Percentiles rank a stretch among this genome's conserved stretches.
phyloP scores from a whole-genome alignment of 2,888 invertebrate species.

The Sesia bembeciformis region DNA sequence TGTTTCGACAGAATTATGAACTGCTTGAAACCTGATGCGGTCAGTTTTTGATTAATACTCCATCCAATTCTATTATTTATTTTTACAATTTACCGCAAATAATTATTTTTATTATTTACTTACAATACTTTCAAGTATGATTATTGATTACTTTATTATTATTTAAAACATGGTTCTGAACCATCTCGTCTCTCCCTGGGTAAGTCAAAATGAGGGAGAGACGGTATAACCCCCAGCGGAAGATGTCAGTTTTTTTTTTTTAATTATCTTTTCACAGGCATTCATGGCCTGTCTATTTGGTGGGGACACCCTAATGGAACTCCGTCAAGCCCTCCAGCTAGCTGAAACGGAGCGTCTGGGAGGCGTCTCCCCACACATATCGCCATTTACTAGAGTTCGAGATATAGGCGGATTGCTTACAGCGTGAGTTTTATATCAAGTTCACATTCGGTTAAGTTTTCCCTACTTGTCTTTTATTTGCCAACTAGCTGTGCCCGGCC shows the following conservation, averaged over 20 bases:
- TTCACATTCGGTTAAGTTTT: not conserved
- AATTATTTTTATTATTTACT: not conserved
- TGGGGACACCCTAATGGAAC: constrained; percentile 94
- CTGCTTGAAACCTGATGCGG: constrained; percentile 91
- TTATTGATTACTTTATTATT: too few species aligned
- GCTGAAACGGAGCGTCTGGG: constrained; percentile 94
- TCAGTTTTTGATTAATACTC: constrained; percentile 24
- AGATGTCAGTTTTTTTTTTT: too few species aligned
- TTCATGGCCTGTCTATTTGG: constrained; percentile 96
- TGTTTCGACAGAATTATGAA: constrained; percentile 80
- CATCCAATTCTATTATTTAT: too few species aligned
- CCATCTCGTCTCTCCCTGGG: too few species aligned
- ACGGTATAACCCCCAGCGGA: too few species aligned
- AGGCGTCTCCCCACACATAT: constrained; percentile 91
- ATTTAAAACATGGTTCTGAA: too few species aligned
- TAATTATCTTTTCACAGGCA: constrained; percentile 44
- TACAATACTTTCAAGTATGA: not conserved
- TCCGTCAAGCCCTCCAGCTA: constrained; percentile 91
- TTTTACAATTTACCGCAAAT: too few species aligned
- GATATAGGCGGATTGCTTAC: constrained; percentile 92
- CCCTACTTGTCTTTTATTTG: too few species aligned
- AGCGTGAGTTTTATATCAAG: constrained; percentile 41
- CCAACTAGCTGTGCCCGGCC: too few species aligned
- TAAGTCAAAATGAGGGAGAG: too few species aligned
- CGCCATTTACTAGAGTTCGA: constrained; percentile 87